Percentiles rank a stretch among this genome's conserved stretches.
Evolutionary conservation across 1,140 invertebrate species (phyloP).

Genomic region (Panagrolaimus sp.): DNA sequence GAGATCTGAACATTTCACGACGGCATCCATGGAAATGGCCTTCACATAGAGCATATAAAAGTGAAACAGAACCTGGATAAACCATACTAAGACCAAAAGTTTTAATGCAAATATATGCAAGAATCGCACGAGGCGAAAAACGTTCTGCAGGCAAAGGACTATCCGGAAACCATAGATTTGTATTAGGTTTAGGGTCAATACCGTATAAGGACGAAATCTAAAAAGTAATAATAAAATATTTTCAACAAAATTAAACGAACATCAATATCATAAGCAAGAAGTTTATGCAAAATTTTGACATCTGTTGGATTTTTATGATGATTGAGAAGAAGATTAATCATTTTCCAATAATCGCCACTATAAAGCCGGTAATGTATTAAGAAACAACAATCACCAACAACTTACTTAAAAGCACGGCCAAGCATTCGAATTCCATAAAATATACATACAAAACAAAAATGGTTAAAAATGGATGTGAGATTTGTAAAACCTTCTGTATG

Average conservation of each 20-base stretch:
- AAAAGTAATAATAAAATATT: too few relatives aligned
- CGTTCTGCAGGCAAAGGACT: background rate
- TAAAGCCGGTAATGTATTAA: background rate
- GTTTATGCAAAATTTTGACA: background rate
- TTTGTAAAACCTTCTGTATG: background rate
- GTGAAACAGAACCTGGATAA: background rate
- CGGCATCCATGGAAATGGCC: too few relatives aligned
- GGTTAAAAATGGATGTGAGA: background rate
- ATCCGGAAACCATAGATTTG: too few relatives aligned
- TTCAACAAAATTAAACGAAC: background rate
- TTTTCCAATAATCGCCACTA: background rate
- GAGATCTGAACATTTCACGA: too few relatives aligned
- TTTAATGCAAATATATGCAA: background rate
- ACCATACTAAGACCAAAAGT: background rate
- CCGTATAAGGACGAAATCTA: too few relatives aligned
- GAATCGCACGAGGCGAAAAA: background rate
- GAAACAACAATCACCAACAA: background rate
- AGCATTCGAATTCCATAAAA: background rate
- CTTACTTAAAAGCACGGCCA: constrained; percentile 1
- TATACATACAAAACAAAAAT: background rate
- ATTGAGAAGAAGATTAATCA: constrained; percentile 2
- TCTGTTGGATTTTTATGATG: constrained; percentile 2
- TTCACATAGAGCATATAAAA: background rate
- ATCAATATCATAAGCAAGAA: constrained; percentile 1
- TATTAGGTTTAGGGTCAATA: too few relatives aligned